Evolutionary conservation across 2,888 invertebrate genomes (phyloP).

Genomic region (Drosophila mimetica): DNA sequence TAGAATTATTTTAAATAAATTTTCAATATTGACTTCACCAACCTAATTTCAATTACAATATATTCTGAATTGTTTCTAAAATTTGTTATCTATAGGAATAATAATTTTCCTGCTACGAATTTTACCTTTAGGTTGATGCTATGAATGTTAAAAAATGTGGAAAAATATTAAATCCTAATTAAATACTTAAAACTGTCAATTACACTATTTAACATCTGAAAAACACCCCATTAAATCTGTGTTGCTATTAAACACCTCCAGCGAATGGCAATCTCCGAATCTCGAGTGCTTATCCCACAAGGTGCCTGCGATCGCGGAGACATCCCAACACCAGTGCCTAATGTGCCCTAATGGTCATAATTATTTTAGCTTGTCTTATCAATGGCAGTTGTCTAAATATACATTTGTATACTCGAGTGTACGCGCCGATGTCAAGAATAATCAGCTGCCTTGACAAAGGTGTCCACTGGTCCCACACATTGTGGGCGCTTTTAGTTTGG

Average conservation of each 20-base stretch:
- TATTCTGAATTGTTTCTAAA: too few relatives aligned
- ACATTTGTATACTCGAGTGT: constrained; percentile 51
- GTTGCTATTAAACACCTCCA: constrained; percentile 8
- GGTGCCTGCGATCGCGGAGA: constrained; percentile 26
- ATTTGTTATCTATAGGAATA: too few relatives aligned
- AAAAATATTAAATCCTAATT: too few relatives aligned
- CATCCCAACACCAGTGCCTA: constrained; percentile 50
- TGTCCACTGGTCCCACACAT: constrained; percentile 69
- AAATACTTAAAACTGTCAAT: too few relatives aligned
- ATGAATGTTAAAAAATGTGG: too few relatives aligned
- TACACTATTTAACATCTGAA: not conserved
- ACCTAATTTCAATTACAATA: too few relatives aligned
- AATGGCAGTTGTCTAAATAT: constrained; percentile 60
- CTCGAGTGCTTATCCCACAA: constrained; percentile 22
- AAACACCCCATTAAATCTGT: constrained; percentile 4
- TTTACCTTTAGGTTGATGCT: too few relatives aligned
- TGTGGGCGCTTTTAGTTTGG: constrained; percentile 63
- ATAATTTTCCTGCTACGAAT: too few relatives aligned
- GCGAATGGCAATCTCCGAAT: constrained; percentile 1
- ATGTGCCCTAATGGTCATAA: constrained; percentile 72
- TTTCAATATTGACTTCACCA: too few relatives aligned
- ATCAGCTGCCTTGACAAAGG: constrained; percentile 58
- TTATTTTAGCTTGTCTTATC: constrained; percentile 77
- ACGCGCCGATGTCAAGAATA: constrained; percentile 52
- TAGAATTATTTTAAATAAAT: too few relatives aligned